Conservation (phyloP, 2,888 invertebrate species). For the Cerastis rubricosa region DNA sequence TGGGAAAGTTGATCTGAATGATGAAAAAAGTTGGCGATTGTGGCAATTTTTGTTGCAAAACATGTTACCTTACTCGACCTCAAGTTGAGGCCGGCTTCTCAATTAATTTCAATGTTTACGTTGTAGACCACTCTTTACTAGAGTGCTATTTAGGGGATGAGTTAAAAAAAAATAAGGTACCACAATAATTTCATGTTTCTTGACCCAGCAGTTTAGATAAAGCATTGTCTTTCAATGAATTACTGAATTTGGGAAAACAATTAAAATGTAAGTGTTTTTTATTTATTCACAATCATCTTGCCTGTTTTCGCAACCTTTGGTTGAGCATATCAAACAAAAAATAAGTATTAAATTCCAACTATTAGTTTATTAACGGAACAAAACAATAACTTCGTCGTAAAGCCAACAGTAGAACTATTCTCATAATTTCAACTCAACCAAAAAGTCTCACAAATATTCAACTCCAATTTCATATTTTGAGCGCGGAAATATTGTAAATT, state of each 20-base stretch:
- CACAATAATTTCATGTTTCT: not conserved
- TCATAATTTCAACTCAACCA: not conserved
- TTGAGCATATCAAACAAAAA: not conserved
- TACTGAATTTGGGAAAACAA: not conserved
- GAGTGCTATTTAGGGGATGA: not conserved
- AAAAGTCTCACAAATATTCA: slow-evolving; percentile 7
- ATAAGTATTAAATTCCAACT: not conserved
- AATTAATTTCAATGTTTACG: not conserved
- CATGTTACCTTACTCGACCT: not conserved
- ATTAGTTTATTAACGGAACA: not conserved
- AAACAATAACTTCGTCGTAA: not conserved
- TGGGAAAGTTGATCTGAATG: slow-evolving; percentile 19
- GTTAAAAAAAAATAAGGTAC: not conserved
- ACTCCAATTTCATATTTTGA: slow-evolving; percentile 13
- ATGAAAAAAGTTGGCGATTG: not conserved
- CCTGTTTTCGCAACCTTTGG: not conserved
- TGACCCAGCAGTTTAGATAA: not conserved
- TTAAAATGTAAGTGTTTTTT: not conserved
- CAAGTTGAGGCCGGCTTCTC: not conserved
- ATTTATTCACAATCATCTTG: not conserved
- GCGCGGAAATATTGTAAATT: slow-evolving; percentile 36
- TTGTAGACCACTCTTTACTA: not conserved
- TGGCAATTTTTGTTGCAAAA: not conserved
- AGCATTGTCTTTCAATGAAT: not conserved
- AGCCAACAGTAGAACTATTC: not conserved